Base-by-base conservation (phyloP, 2,113 vertebrate genomes). In the Podarcis raffonei region DNA sequence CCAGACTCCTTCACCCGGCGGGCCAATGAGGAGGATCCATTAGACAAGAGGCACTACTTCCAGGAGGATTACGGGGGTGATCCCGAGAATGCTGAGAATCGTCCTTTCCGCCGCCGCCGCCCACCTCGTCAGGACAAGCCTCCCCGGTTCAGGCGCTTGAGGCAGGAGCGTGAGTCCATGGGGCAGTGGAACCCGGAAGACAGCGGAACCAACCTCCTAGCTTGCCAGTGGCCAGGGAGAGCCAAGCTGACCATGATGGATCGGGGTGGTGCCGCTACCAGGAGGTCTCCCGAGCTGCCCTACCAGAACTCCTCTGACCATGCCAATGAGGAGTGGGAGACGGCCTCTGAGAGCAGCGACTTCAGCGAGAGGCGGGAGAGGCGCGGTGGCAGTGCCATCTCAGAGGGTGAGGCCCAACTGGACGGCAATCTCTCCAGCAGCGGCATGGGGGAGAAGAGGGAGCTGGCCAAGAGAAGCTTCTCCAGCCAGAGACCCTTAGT, bases 61-160 rank as follows among this genome's bases (percentile, higher is more conserved):
- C 96, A 94, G 68, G 97, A 97, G 0, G 97, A 97, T 87, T 98
- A 97, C 16, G 96, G 94, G 16, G 93, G 97, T 0, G 99, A 99
- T 90, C 94, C 94, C 0, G 99, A 99, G 66, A 98, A 97, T 68
- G 91, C 97, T 0, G 99, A 99, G 92, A 98, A 98, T 87, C 97
- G 98, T 80, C 98, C 98, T 0, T 96, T 99, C 92, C 96, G 99
- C 79, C 96, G 99, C 53, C 94, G 99, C 0, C 98, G 99, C 0
- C 98, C 99, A 0, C 99, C 98, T 0, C 98, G 99, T 69, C 99
- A 99, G 87, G 99, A 99, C 96, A 99, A 99, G 30, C 99, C 99
- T 0, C 99, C 99, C 0, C 96, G 99, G 0, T 99, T 99, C 95
- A 95, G 99, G 25, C 98, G 99, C 80, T 97, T 99, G 16, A 97